phyloP scores from a whole-genome alignment of 2,888 invertebrate species.

The Mythimna lalbum region DNA sequence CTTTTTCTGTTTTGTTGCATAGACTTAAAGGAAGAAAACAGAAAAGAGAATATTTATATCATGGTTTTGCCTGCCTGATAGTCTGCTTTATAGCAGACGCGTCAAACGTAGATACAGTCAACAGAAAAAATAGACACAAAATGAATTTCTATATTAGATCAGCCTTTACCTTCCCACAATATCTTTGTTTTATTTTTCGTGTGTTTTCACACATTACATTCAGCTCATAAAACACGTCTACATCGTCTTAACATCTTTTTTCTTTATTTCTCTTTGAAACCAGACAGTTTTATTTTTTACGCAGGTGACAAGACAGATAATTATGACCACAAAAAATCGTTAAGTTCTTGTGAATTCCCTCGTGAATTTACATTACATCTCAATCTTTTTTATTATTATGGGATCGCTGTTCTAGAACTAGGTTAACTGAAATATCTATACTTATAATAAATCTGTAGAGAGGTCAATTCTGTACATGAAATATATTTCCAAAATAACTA shows the following conservation, averaged over 20 bases:
- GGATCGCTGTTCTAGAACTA: not conserved
- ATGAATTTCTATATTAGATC: not conserved
- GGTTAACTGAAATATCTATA: slow-evolving; percentile 28
- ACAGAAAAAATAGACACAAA: not conserved
- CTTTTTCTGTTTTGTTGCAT: too few species aligned
- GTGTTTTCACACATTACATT: slow-evolving; percentile 10
- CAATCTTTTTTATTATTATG: slow-evolving; percentile 8
- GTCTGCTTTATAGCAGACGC: too few species aligned
- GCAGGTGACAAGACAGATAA: slow-evolving; percentile 3
- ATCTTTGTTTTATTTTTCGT: slow-evolving; percentile 1
- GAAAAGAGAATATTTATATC: too few species aligned
- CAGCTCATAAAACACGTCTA: slow-evolving; percentile 20
- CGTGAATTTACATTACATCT: slow-evolving; percentile 11
- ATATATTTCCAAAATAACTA: too few species aligned
- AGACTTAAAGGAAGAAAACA: too few species aligned
- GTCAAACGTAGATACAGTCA: not conserved
- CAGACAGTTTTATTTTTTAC: slow-evolving; percentile 9
- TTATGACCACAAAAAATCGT: slow-evolving; percentile 8
- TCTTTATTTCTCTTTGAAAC: not conserved
- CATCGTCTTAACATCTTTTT: not conserved
- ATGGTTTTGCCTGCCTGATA: not conserved
- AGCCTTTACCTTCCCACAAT: not conserved
- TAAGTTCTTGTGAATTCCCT: not conserved
- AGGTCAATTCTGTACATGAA: too few species aligned
- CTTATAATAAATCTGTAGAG: too few species aligned